Evolutionary conservation across 2,797 vertebrate species (phyloP).

Genomic region (Pangasius djambal): DNA sequence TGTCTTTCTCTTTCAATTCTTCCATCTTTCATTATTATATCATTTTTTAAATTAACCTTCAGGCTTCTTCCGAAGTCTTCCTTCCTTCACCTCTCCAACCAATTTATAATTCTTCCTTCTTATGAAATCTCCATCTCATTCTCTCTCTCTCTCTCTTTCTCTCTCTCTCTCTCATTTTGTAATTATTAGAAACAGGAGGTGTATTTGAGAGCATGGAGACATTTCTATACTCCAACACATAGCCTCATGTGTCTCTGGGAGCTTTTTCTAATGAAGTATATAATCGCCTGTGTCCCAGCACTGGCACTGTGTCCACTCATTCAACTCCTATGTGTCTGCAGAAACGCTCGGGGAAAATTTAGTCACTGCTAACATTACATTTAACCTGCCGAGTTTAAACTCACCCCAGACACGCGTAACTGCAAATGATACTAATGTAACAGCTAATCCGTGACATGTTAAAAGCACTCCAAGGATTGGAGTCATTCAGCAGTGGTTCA

Average conservation of each 20-base stretch:
- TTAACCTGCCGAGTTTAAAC: slow-evolving; percentile 21
- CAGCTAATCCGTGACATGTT: slow-evolving; percentile 1
- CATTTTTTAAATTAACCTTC: not conserved
- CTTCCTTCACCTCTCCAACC: not conserved
- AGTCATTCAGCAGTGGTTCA: not conserved
- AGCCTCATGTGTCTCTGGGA: not conserved
- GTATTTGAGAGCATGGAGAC: not conserved
- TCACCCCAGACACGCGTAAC: slow-evolving; percentile 11
- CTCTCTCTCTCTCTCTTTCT: not conserved
- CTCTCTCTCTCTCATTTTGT: not conserved
- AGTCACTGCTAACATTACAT: not conserved
- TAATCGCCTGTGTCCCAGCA: not conserved
- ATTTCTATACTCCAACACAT: not conserved
- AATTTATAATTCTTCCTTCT: not conserved
- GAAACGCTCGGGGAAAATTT: not conserved
- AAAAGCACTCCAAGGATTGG: not conserved
- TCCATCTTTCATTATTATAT: not conserved
- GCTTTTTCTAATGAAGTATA: not conserved
- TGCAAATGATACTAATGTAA: not conserved
- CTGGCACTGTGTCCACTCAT: not conserved
- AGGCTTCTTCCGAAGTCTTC: not conserved
- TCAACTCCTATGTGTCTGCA: not conserved
- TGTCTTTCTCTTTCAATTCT: not conserved
- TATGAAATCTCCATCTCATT: not conserved
- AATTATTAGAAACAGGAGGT: not conserved